Percentiles rank a stretch among this genome's conserved stretches.
phyloP scores from a whole-genome alignment of 1,140 invertebrate species.

The Thalassaphorura encarpata region DNA sequence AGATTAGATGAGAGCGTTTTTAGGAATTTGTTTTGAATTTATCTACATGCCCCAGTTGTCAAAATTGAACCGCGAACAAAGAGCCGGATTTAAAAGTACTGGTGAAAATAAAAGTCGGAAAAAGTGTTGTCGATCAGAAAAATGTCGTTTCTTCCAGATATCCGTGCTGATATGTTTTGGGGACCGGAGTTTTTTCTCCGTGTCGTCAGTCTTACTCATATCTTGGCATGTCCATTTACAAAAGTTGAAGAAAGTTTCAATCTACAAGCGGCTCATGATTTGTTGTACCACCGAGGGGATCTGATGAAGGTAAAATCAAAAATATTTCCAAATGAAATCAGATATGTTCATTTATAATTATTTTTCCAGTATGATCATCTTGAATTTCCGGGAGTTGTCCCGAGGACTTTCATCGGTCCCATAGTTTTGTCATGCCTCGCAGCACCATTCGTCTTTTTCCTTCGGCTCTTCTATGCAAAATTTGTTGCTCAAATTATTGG shows the following conservation, averaged over 20 bases:
- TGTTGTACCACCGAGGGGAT: slow-evolving; percentile 77
- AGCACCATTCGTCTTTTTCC: slow-evolving; percentile 59
- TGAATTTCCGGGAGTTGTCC: slow-evolving; percentile 97
- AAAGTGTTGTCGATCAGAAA: too few species aligned
- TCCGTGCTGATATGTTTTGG: too few species aligned
- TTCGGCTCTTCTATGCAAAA: slow-evolving; percentile 66
- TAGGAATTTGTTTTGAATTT: too few species aligned
- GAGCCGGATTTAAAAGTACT: too few species aligned
- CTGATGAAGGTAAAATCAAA: slow-evolving; percentile 20
- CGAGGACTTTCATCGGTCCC: slow-evolving; percentile 89
- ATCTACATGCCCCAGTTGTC: too few species aligned
- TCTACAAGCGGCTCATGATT: slow-evolving; percentile 94
- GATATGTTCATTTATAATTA: background rate
- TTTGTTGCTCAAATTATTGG: slow-evolving; percentile 84
- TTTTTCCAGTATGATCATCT: slow-evolving; percentile 88
- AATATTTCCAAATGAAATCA: background rate
- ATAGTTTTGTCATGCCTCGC: slow-evolving; percentile 68
- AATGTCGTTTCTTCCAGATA: background rate
- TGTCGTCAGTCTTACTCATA: slow-evolving; percentile 46
- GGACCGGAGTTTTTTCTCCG: slow-evolving; percentile 27
- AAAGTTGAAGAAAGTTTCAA: slow-evolving; percentile 99
- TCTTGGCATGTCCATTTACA: slow-evolving; percentile 85
- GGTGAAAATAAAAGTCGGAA: too few species aligned
- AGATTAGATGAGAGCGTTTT: too few species aligned
- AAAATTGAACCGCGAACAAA: too few species aligned